phyloP scores from a whole-genome alignment of 2,797 vertebrate genomes.

The Thalassophryne amazonica region DNA sequence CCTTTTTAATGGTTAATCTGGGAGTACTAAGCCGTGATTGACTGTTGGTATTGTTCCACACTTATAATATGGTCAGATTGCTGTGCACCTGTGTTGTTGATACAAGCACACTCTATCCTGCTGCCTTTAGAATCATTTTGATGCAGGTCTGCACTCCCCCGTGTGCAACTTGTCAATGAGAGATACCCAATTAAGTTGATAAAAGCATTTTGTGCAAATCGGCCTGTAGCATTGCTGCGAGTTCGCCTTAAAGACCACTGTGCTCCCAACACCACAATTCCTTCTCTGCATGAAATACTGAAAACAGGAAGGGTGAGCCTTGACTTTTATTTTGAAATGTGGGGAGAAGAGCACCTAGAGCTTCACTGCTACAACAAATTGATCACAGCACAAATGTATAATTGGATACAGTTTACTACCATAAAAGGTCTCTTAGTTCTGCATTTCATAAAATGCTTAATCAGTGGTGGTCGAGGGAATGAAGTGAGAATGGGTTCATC shows the following conservation, averaged over 20 bases:
- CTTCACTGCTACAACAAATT: conserved; percentile 1
- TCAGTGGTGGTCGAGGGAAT: conserved; percentile 32
- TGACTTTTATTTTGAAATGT: conserved; percentile 5
- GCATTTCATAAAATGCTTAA: not conserved
- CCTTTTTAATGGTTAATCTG: too few relatives aligned
- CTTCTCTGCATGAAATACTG: not conserved
- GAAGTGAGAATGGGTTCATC: not conserved
- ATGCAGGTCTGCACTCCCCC: not conserved
- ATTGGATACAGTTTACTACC: too few relatives aligned
- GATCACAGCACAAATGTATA: conserved; percentile 9
- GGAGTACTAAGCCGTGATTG: too few relatives aligned
- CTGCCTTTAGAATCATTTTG: not conserved
- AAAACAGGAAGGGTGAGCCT: not conserved
- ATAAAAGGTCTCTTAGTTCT: too few relatives aligned
- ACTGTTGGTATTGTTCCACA: not conserved
- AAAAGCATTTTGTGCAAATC: not conserved
- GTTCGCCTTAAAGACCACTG: not conserved
- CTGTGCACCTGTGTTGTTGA: not conserved
- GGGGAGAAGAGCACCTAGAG: not conserved
- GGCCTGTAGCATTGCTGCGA: not conserved
- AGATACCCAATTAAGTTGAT: conserved; percentile 1
- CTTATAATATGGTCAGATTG: not conserved
- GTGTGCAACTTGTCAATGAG: not conserved
- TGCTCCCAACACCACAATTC: not conserved
- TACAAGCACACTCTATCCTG: not conserved